These are phyloP conservation scores for Rhopalosiphum maidis DNA, from an alignment of 1,140 invertebrate species.

Conservation along the genomic window DNA sequence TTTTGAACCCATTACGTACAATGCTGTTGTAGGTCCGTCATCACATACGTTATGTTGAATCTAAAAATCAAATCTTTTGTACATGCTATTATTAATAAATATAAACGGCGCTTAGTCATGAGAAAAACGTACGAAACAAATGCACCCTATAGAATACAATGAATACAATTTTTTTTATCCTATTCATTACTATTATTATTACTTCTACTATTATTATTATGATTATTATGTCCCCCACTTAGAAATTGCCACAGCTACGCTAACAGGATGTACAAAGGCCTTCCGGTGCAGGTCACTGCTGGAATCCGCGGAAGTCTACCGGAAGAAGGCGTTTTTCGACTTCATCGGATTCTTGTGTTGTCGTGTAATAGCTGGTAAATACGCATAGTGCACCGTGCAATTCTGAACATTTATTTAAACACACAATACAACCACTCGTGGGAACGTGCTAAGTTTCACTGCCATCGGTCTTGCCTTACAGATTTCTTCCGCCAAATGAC, in stretches of 20 bases:
- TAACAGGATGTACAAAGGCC: neutral
- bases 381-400: neutral
- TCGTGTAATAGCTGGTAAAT: neutral
- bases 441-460: slow-evolving; percentile 47
- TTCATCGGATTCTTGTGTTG: slow-evolving; percentile 32
- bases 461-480: neutral
- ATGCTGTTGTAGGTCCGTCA: neutral
- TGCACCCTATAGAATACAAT: neutral
- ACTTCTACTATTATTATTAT: slow-evolving; percentile 36
- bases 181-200: slow-evolving; percentile 20
- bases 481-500: neutral
- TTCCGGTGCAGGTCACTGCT: slow-evolving; percentile 48
- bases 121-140: slow-evolving; percentile 46
- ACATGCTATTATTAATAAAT: neutral
- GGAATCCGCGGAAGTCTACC: slow-evolving; percentile 57
- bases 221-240: slow-evolving; percentile 36
- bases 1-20: neutral
- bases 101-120: slow-evolving; percentile 54
- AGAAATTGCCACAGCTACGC: slow-evolving; percentile 25
- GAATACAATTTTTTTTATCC: neutral
- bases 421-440: slow-evolving; percentile 47
- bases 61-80: slow-evolving; percentile 55
- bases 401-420: slow-evolving; percentile 15
- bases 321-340: slow-evolving; percentile 57
- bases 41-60: neutral